Evolutionary conservation across 2,888 invertebrate genomes (phyloP), one percentile per base, ranked within the genome.

Genomic region (Torymus aiolomorphi): DNA sequence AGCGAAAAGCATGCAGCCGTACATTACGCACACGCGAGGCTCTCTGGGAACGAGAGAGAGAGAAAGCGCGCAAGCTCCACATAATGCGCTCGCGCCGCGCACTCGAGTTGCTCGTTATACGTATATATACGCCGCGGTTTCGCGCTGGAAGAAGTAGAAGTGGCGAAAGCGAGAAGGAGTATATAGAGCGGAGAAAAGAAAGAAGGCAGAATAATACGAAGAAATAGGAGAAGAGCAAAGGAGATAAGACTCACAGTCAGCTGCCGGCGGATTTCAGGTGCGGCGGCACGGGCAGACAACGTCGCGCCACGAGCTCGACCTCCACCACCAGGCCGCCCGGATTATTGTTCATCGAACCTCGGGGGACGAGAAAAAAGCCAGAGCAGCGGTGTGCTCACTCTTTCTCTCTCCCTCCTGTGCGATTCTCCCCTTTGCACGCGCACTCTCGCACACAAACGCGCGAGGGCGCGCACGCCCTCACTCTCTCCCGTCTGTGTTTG

Each of bases 281-380:
- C 86, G 76, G 79, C 31, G 78, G 63, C 82, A 86, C 84, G 57
- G 88, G 85, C 20, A 88, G 85, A 52, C 72, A 56, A 83, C 87
- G 86, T 42, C 77, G 86, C 76, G 87, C 86, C 87, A 88, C 86
- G 82, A 89, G 84, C 85, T 89, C 89, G 83, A 89, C 87, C 84
- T 89, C 89, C 85, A 88, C 87, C 65, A 85, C 76, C 73, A 72
- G 62, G 54, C 80, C 86, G 83, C 87, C 85, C 76, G 85, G 85
- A 87, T 89, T 88, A 84, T 89, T 89, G 87, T 89, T 89, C 89
- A 89, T 89, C 66, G 82, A 81, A 78, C 62, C 57, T 65, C 57
- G 72, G 51, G 61, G 63, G 42, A 8, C 8, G 8, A 10, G 8
- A 42, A 42, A 31, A 66, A 71, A 69, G 16, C 59, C 5, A 52